Base-by-base conservation (phyloP, 1,140 invertebrate genomes). In the Habropoda laboriosa region DNA sequence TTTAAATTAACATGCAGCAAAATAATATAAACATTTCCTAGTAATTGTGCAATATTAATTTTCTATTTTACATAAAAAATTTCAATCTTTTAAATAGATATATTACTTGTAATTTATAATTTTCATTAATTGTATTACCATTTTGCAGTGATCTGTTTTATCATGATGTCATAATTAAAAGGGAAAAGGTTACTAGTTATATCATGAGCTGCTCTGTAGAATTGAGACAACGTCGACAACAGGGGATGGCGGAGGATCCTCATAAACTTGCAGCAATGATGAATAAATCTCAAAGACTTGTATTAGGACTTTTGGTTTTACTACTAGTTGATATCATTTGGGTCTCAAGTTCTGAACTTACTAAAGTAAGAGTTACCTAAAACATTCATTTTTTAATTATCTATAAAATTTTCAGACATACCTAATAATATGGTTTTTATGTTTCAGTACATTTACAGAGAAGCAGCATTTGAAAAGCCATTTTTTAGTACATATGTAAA, bases 401-500 rank as follows among this genome's bases (percentile, higher is more conserved):
- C 61, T 3, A 38, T 68, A 13, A 38, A 5, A 35, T n/a, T 38
- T 27, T n/a, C n/a, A n/a, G n/a, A n/a, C n/a, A 7, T 38, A 30
- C n/a, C 8, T 47, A 30, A 73, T 67, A 49, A 81, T 45, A 42
- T 72, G 47, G 77, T 66, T 72, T 80, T 86, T 91, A 68, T 61
- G 75, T 94, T 95, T 68, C 93, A 98, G 97, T 97, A 96, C 92
- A 95, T 98, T 63, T 98, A 97, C 88, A 94, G 95, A 82, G 94
- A 97, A 93, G 95, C 95, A 88, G 93, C 96, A 30, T 98, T 95
- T 89, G 94, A 97, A 88, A 98, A 98, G 87, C 97, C 97, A 71
- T 98, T 97, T 92, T 98, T 98, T 91, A 97, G 95, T 84, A 97
- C 97, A 10, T 98, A 97, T 91, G 92, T 97, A 47, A 98, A 98